These are phyloP conservation scores for Caenorhabditis japonica DNA, from an alignment of 2,888 invertebrate genomes.

Conservation along the genomic window DNA sequence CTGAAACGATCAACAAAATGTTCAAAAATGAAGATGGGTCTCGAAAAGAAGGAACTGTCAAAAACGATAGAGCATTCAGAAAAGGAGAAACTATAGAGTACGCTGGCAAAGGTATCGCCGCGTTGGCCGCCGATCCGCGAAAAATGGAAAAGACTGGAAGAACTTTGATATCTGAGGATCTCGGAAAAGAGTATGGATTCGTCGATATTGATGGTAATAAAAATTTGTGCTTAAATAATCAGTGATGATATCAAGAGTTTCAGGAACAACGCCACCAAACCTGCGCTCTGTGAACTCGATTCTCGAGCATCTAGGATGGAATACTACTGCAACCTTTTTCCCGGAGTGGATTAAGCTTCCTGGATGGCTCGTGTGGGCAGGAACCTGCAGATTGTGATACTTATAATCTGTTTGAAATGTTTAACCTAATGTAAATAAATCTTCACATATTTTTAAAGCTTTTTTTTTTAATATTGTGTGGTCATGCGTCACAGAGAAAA, in stretches of 20 bases:
- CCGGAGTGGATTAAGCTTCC: conserved; percentile 58
- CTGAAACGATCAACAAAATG: conserved; percentile 70
- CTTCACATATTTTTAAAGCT: too few species aligned
- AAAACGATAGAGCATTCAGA: conserved; percentile 47
- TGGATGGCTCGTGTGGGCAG: conserved; percentile 50
- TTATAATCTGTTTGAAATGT: too few species aligned
- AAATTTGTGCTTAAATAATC: not conserved
- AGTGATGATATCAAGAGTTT: not conserved
- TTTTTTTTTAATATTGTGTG: too few species aligned
- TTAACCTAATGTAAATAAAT: too few species aligned
- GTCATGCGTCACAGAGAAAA: too few species aligned
- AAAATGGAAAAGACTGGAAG: conserved; percentile 76
- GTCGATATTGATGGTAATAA: conserved; percentile 78
- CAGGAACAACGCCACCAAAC: conserved; percentile 57
- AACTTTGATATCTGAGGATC: conserved; percentile 76
- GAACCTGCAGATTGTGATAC: too few species aligned
- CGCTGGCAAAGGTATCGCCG: conserved; percentile 70
- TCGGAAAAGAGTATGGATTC: conserved; percentile 78
- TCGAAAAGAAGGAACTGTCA: not conserved
- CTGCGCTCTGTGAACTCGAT: conserved; percentile 46
- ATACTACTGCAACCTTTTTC: conserved; percentile 37
- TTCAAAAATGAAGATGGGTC: not conserved
- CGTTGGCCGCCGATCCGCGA: conserved; percentile 75
- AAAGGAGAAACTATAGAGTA: conserved; percentile 70
- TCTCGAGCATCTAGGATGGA: conserved; percentile 42